phyloP scores from a whole-genome alignment of 2,113 vertebrate genomes.

The Lichenostomus cassidix region DNA sequence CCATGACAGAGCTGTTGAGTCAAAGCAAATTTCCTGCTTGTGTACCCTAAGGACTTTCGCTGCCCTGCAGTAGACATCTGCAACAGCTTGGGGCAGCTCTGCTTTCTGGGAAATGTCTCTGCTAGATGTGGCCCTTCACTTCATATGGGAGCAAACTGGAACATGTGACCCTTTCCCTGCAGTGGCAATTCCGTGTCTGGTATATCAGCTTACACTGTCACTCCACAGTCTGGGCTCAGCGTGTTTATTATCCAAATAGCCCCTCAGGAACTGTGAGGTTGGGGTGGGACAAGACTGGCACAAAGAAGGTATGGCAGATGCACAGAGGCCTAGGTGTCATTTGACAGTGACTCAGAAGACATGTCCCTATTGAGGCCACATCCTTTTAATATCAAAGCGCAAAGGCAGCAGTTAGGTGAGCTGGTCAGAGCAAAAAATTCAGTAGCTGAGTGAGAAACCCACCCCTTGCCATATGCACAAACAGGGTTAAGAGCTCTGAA shows the following conservation, averaged over 20 bases:
- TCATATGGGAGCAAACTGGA: background rate
- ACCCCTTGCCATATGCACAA: background rate
- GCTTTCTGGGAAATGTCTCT: background rate
- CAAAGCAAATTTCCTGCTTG: background rate
- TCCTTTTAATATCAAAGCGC: background rate
- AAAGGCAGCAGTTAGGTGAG: background rate
- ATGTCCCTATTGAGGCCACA: rapidly evolving
- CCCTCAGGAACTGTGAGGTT: background rate
- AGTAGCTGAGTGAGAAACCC: background rate
- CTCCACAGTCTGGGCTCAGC: background rate
- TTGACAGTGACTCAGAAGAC: background rate
- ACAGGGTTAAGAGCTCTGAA: background rate
- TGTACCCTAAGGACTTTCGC: background rate
- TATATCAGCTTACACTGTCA: background rate
- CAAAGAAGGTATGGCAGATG: background rate
- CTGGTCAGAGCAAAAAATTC: background rate
- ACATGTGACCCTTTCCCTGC: background rate
- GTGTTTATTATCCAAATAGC: background rate
- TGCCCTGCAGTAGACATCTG: background rate
- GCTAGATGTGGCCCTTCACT: background rate
- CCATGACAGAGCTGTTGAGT: background rate
- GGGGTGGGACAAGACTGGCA: background rate
- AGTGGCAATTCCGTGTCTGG: background rate
- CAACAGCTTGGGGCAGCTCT: background rate
- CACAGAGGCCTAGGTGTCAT: background rate